These are phyloP conservation scores for Pipistrellus pygmaeus DNA, from an alignment of 2,797 vertebrate species.

Conservation along the genomic window DNA sequence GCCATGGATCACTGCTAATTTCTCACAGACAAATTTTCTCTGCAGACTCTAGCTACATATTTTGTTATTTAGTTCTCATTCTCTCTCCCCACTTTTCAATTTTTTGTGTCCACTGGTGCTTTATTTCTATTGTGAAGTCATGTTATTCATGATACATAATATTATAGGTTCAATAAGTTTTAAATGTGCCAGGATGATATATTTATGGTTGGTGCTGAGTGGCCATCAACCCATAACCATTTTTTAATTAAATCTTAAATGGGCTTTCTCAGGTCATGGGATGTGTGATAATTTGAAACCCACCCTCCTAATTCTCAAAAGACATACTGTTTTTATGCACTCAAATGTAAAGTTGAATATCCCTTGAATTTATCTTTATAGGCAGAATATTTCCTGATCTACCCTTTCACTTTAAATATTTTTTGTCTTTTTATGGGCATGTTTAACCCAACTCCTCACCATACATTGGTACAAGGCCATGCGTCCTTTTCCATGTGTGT, in stretches of 20 bases:
- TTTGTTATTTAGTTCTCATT: not conserved
- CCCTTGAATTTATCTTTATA: not conserved
- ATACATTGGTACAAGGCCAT: not conserved
- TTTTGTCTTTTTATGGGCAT: not conserved
- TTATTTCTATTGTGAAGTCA: not conserved
- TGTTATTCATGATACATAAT: not conserved
- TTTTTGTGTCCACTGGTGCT: not conserved
- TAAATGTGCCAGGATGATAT: not conserved
- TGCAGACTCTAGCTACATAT: not conserved
- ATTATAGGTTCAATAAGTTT: not conserved
- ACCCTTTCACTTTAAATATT: not conserved
- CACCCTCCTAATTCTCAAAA: not conserved
- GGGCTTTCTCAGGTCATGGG: not conserved
- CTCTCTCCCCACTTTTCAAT: not conserved
- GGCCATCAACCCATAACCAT: not conserved
- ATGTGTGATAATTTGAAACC: not conserved
- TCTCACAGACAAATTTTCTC: not conserved
- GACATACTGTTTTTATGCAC: not conserved
- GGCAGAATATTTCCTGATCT: not conserved
- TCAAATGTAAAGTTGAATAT: not conserved
- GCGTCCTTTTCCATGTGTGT: not conserved
- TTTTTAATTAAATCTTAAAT: slow-evolving; percentile 10
- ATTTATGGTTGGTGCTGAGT: not conserved
- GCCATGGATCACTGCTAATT: not conserved
- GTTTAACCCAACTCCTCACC: not conserved